Evolutionary conservation across 2,888 invertebrate genomes (phyloP).

Genomic region (Tenthredo mesomela): DNA sequence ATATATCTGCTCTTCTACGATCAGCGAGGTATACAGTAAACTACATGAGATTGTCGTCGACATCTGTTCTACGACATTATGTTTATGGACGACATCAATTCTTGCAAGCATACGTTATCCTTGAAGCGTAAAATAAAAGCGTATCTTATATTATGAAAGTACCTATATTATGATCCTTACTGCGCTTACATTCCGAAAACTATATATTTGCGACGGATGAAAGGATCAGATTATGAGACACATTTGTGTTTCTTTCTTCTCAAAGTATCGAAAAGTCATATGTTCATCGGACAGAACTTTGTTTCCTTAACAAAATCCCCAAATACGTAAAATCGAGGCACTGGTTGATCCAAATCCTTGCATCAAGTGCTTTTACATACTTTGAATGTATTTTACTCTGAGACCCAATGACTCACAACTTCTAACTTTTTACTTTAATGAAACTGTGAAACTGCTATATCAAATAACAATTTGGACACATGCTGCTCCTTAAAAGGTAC

Average conservation of each 20-base stretch:
- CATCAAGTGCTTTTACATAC: no score
- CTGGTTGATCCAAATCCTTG: no score
- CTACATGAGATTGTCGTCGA: constrained; percentile 7
- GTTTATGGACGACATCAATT: constrained; percentile 29
- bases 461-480: neutral
- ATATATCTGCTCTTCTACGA: neutral
- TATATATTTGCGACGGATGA: neutral
- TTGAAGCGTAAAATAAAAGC: neutral
- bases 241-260: neutral
- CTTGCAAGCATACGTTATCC: constrained; percentile 22
- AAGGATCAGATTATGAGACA: neutral
- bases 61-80: constrained; percentile 33
- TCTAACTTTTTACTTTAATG: neutral
- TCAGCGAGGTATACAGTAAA: constrained; percentile 8
- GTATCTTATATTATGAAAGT: neutral
- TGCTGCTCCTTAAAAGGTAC: neutral
- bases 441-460: neutral
- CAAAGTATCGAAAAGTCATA: no score
- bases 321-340: no score
- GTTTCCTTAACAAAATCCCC: no score
- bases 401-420: no score
- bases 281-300: no score
- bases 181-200: neutral
- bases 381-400: no score
- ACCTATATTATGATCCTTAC: neutral